These are phyloP conservation scores for Luffia ferchaultella DNA, from an alignment of 2,888 invertebrate species.

Conservation along the genomic window DNA sequence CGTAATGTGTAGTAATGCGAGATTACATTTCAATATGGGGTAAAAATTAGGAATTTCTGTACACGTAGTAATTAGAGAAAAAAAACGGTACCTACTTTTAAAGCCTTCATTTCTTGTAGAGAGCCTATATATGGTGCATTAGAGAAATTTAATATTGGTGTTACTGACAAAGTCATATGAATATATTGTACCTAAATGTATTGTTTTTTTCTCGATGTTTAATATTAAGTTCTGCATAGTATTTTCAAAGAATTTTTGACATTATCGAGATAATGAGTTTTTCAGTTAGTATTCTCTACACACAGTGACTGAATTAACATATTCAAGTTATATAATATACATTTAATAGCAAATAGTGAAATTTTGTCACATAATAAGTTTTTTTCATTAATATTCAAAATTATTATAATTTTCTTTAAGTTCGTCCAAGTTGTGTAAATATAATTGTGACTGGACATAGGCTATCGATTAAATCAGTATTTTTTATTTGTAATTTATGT, in stretches of 20 bases:
- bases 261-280: conserved; percentile 14
- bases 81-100: conserved; percentile 7
- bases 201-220: conserved; percentile 13
- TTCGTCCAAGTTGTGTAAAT: conserved; percentile 50
- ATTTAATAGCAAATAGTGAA: not conserved
- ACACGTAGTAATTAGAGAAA: not conserved
- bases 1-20: not conserved
- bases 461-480: conserved; percentile 57
- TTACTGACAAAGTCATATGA: not conserved
- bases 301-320: not conserved
- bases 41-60: not conserved
- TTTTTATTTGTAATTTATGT: conserved; percentile 54
- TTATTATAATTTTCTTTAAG: conserved; percentile 12
- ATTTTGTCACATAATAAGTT: not conserved
- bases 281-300: not conserved
- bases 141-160: conserved; percentile 20
- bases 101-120: conserved; percentile 43
- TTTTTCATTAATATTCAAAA: not conserved
- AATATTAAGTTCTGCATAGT: conserved; percentile 12
- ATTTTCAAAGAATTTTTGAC: conserved; percentile 17
- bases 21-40: not conserved
- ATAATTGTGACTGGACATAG: conserved; percentile 39
- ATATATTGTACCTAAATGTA: not conserved
- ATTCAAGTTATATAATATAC: not conserved
- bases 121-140: conserved; percentile 45